phyloP scores from a whole-genome alignment of 2,113 vertebrate genomes.

The Trematomus loennbergii region DNA sequence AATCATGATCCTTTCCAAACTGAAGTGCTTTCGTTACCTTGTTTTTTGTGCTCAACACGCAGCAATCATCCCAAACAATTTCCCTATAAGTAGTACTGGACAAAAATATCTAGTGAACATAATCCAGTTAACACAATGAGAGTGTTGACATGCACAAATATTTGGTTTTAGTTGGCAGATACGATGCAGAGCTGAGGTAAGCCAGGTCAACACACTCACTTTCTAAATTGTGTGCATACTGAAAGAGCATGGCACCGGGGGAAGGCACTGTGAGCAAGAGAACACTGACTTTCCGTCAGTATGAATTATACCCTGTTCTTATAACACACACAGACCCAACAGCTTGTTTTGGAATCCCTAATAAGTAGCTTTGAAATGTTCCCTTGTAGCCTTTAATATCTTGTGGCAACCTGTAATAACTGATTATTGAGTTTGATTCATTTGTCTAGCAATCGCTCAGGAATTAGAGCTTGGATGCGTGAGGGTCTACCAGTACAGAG shows the following conservation, averaged over 20 bases:
- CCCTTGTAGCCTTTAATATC: neutral
- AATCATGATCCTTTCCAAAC: no score
- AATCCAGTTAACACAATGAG: neutral
- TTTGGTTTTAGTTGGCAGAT: conserved; percentile 1
- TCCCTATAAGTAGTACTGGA: no score
- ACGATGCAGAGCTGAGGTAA: conserved; percentile 4
- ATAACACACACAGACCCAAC: neutral
- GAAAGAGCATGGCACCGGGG: neutral
- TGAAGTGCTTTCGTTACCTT: no score
- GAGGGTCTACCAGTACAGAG: neutral
- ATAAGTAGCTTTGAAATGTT: conserved; percentile 1
- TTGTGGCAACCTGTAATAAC: neutral
- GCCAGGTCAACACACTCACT: neutral
- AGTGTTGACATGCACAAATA: neutral
- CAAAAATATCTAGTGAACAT: no score
- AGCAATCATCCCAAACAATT: no score
- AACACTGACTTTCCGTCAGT: conserved; percentile 21
- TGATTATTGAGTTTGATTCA: conserved; percentile 10
- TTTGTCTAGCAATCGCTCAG: conserved; percentile 1
- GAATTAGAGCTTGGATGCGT: neutral
- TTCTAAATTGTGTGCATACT: neutral
- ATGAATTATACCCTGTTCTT: conserved; percentile 27
- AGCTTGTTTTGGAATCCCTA: neutral
- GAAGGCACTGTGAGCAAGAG: neutral
- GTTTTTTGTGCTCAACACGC: no score